Conservation (phyloP, 2,113 vertebrate genomes). For the Amia ocellicauda region DNA sequence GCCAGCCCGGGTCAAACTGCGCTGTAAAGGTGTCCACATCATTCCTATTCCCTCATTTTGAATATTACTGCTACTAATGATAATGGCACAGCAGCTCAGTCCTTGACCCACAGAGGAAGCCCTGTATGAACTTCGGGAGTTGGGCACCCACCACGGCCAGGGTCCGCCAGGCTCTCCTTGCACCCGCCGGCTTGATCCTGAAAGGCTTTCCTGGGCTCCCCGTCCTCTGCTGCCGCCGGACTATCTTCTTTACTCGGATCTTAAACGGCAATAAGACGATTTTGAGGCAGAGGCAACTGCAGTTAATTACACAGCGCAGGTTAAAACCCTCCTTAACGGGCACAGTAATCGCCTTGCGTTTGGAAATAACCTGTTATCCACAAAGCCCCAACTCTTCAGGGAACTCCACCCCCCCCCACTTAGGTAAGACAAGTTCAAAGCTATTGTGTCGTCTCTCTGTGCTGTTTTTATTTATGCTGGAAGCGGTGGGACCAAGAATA, state of each 20-base stretch:
- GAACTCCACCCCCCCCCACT: too few species aligned
- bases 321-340: slow-evolving; percentile 45
- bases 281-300: slow-evolving; percentile 62
- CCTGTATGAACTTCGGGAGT: too few species aligned
- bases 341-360: slow-evolving; percentile 45
- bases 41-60: too few species aligned
- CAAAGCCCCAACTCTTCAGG: too few species aligned
- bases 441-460: too few species aligned
- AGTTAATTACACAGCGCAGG: slow-evolving; percentile 57
- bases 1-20: too few species aligned
- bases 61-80: neutral
- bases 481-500: too few species aligned
- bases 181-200: slow-evolving; percentile 74
- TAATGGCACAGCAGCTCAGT: neutral
- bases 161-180: slow-evolving; percentile 75
- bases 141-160: slow-evolving; percentile 70
- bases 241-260: slow-evolving; percentile 77
- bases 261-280: slow-evolving; percentile 69
- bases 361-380: slow-evolving; percentile 41
- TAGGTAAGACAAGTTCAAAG: too few species aligned
- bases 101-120: too few species aligned
- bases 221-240: slow-evolving; percentile 78
- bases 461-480: too few species aligned
- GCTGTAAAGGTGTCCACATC: too few species aligned
- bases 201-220: slow-evolving; percentile 79